Evolutionary conservation across 1,140 invertebrate genomes (phyloP), one percentile per base, ranked within the genome.

Genomic region (Scaptodrosophila lebanonensis): DNA sequence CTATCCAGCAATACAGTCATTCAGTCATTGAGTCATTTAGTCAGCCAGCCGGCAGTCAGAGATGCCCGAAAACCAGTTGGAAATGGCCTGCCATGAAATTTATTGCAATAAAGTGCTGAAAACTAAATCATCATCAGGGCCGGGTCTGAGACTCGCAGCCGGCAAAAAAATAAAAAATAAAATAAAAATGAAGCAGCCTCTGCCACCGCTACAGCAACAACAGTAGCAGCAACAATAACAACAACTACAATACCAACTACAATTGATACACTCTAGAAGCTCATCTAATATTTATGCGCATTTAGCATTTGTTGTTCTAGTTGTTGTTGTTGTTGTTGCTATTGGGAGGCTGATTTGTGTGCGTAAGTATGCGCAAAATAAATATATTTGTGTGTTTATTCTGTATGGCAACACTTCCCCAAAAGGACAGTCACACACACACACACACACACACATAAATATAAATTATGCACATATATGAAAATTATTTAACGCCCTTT

Each of bases 281-380:
- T 66, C 66, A 68, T 67, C 67, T 68, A 68, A 68, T 67, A 68
- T 68, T 68, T 68, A 68, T 68, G 64, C 66, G 64, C 65, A 67
- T 67, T 67, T 61, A 66, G 65, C 63, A 27, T n/a, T n/a, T n/a
- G 49, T 53, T 27, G 32, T 57, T 52, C 66, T 65, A 27, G 13
- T 66, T 65, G 56, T 40, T 13, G 17, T 48, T 8, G 18, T 1
- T 29, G 18, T 16, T 32, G 17, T 16, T 47, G 17, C 16, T 4
- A 16, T 8, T 16, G 27, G 39, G 30, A 20, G 43, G 22, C 62
- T n/a, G 61, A 58, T 67, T 33, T 48, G 36, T 48, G 54, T 67
- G 63, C 56, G 60, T 65, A 65, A 56, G 48, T 66, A 67, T 67
- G 64, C 63, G 64, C 56, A 66, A 67, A 66, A 66, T 66, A 66